phyloP scores from a whole-genome alignment of 2,797 vertebrate species.

The Myotis findleyi region DNA sequence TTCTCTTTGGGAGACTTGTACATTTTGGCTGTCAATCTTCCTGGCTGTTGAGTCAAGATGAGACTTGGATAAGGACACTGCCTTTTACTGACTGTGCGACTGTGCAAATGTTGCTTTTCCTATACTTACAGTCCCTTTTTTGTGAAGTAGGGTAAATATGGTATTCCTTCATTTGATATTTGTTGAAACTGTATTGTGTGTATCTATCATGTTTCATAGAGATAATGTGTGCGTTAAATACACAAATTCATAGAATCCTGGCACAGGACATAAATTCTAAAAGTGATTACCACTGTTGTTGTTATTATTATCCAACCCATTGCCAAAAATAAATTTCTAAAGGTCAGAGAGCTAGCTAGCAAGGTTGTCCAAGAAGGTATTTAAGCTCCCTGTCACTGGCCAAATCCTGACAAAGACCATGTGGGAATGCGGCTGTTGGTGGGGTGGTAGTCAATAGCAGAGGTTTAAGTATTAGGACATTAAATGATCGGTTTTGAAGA shows the following conservation, averaged over 20 bases:
- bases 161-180: neutral
- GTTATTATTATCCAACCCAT: neutral
- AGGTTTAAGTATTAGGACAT: neutral
- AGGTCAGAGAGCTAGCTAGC: neutral
- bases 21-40: neutral
- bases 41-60: neutral
- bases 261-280: neutral
- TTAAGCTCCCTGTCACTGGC: neutral
- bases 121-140: neutral
- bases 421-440: neutral
- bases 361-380: neutral
- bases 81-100: neutral
- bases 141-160: neutral
- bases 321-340: neutral
- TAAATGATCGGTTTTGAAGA: neutral
- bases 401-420: neutral
- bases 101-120: neutral
- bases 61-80: neutral
- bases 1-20: neutral
- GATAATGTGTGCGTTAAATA: neutral
- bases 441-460: neutral
- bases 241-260: neutral
- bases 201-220: neutral
- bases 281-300: neutral
- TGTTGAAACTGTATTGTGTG: neutral